phyloP scores from a whole-genome alignment of 1,140 invertebrate species.

The Anastatus disparis region DNA sequence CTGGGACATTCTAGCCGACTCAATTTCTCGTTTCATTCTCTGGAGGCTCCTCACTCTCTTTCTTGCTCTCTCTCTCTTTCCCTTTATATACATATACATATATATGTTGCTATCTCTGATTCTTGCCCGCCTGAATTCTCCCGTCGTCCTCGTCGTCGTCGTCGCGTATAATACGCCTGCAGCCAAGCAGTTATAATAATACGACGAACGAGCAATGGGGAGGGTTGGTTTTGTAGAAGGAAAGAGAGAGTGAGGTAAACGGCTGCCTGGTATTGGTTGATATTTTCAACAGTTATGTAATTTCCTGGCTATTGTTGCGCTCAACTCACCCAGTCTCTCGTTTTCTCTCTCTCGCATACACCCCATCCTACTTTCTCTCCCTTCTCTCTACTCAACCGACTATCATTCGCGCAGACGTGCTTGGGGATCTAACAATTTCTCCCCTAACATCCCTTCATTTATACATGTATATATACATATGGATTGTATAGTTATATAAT shows the following conservation, averaged over 20 bases:
- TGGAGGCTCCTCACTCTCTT: slow-evolving; percentile 32
- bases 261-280: slow-evolving; percentile 63
- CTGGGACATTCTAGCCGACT: slow-evolving; percentile 52
- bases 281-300: slow-evolving; percentile 69
- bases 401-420: slow-evolving; percentile 57
- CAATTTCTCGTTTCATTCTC: slow-evolving; percentile 68
- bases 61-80: background rate
- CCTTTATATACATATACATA: too few species aligned
- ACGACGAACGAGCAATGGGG: slow-evolving; percentile 51
- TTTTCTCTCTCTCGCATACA: too few species aligned
- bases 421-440: slow-evolving; percentile 50
- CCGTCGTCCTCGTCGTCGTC: too few species aligned
- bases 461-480: too few species aligned
- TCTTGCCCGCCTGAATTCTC: slow-evolving; percentile 65
- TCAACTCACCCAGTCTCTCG: too few species aligned
- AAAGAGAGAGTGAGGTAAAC: too few species aligned
- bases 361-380: slow-evolving; percentile 61
- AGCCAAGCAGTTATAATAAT: slow-evolving; percentile 65
- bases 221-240: slow-evolving; percentile 43
- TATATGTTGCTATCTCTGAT: slow-evolving; percentile 63
- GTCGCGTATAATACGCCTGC: slow-evolving; percentile 65
- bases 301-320: slow-evolving; percentile 67
- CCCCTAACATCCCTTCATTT: background rate
- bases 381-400: slow-evolving; percentile 41
- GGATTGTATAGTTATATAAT: too few species aligned